phyloP scores from a whole-genome alignment of 2,888 invertebrate genomes.

The Hirtodrosophila trivittata region DNA sequence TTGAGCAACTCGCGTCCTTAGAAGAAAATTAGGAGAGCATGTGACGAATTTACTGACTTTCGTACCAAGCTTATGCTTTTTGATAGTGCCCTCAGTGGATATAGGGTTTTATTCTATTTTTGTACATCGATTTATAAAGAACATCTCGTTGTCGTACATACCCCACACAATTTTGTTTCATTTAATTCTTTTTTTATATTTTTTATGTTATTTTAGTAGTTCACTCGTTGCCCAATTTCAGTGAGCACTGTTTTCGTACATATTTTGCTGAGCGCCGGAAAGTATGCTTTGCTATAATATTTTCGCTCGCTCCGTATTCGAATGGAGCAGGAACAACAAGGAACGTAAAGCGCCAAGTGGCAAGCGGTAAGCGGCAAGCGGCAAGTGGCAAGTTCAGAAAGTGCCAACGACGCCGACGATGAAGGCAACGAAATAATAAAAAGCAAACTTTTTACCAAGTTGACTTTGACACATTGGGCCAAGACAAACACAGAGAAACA shows the following conservation, averaged over 20 bases:
- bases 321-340: conserved; percentile 1
- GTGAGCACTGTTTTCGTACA: conserved; percentile 43
- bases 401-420: conserved; percentile 62
- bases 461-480: conserved; percentile 76
- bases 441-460: conserved; percentile 74
- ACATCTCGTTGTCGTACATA: conserved; percentile 12
- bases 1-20: no score
- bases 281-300: conserved; percentile 60
- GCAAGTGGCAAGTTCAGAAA: conserved; percentile 62
- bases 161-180: not conserved
- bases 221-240: conserved; percentile 53
- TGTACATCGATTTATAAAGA: not conserved
- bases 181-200: conserved; percentile 9
- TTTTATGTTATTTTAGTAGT: conserved; percentile 29
- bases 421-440: conserved; percentile 71
- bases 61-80: no score
- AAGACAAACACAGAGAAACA: conserved; percentile 58
- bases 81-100: no score
- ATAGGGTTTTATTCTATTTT: no score
- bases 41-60: no score
- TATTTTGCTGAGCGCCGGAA: conserved; percentile 48
- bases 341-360: not conserved
- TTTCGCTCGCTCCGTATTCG: conserved; percentile 27
- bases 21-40: no score
- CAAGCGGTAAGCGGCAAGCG: conserved; percentile 8